Base-by-base conservation (phyloP, 2,888 invertebrate species). In the Lissocephala sabroskyi region DNA sequence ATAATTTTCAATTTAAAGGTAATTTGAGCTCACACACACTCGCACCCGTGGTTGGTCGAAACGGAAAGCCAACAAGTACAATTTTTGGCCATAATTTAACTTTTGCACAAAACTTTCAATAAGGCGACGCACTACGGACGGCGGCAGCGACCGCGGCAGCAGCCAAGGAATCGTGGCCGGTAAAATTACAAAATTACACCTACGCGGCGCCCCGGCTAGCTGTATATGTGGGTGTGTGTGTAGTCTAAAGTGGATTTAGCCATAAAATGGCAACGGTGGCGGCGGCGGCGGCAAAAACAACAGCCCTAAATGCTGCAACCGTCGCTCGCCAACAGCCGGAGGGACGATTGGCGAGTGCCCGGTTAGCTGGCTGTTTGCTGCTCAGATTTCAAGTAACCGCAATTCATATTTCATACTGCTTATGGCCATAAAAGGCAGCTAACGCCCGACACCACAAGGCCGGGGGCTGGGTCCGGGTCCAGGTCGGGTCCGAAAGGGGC, bases 1-100 rank as follows among this genome's bases (percentile, higher is more conserved):
- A 74, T 73, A 74, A 73, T 73, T 71, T 73, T 73, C 71, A 73
- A 73, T 73, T 73, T 73, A 68, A 74, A 73, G 65, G 74, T 73
- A 73, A 73, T 73, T 74, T 67, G 59, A 74, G 55, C 65, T 56
- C 59, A 17, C 32, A 36, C 17, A 41, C 11, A 26, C 42, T 41
- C 26, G 40, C 42, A 45, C 45, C 45, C 41, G 19, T 16, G 5
- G 2, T 13, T 16, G 4, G 18, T 9, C 33, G 11, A 39, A 33
- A 5, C 26, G 7, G 10, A 39, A 49, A 55, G 52, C 52, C 52
- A 65, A 42, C 50, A 65, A 59, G n/a, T n/a, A n/a, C n/a, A n/a
- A n/a, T n/a, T 65, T 71, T 61, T 71, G 64, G 64, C 55, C 67
- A 74, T 74, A 67, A 73, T 65, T 73, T 74, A 71, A 71, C 67